Evolutionary conservation across 2,888 invertebrate genomes (phyloP).

Genomic region (Aleiodes alternator): DNA sequence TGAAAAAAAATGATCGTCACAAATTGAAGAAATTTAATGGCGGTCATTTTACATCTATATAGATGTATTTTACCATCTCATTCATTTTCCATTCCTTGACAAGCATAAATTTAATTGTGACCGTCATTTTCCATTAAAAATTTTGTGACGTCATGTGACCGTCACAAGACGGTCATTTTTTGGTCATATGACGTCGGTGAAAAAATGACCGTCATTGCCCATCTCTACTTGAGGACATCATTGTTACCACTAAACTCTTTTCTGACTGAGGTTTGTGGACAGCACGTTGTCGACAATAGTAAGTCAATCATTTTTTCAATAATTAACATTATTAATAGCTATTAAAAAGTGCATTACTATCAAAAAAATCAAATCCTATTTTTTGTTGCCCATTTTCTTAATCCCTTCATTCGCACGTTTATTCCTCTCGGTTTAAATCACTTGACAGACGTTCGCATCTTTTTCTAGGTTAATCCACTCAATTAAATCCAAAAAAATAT

Average conservation of each 20-base stretch:
- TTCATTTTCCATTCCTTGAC: too few species aligned
- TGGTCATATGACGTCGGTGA: too few species aligned
- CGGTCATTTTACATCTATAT: too few species aligned
- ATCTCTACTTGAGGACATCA: too few species aligned
- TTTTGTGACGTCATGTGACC: too few species aligned
- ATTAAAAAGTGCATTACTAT: background rate
- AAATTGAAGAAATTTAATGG: too few species aligned
- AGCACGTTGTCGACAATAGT: conserved; percentile 73
- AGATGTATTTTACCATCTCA: too few species aligned
- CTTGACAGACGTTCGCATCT: background rate
- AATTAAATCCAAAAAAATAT: background rate
- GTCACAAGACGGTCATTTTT: too few species aligned
- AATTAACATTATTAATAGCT: conserved; percentile 10
- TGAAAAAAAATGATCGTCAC: too few species aligned
- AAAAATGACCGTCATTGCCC: too few species aligned
- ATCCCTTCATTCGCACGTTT: background rate
- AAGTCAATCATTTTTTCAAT: conserved; percentile 60
- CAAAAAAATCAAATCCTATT: background rate
- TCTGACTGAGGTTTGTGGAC: conserved; percentile 63
- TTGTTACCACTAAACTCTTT: conserved; percentile 56
- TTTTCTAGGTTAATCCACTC: conserved; percentile 16
- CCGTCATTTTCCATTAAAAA: too few species aligned
- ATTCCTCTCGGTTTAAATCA: conserved; percentile 35
- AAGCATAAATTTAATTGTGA: too few species aligned
- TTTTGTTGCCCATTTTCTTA: background rate